Conservation (phyloP, 92 coral and sea anemone genomes). For the Desmophyllum pertusum region DNA sequence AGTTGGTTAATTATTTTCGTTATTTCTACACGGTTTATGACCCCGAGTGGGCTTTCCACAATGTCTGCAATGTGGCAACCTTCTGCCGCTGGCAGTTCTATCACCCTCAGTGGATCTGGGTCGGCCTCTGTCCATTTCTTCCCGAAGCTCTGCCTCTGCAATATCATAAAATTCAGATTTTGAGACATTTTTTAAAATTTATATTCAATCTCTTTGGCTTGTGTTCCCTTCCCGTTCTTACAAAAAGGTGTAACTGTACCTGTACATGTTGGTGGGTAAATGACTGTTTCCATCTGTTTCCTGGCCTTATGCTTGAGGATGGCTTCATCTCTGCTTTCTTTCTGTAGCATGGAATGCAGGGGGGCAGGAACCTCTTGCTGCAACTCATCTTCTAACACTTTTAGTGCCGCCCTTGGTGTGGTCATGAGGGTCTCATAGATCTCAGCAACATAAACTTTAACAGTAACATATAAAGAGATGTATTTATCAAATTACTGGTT, state of each 20-base stretch:
- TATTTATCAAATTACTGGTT: no score
- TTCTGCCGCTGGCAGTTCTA: conserved; percentile 7
- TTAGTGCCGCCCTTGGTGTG: conserved; percentile 34
- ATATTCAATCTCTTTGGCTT: no score
- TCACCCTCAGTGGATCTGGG: background rate
- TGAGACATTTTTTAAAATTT: background rate
- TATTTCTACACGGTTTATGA: background rate
- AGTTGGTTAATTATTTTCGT: background rate
- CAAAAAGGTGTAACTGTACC: no score
- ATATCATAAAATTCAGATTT: background rate
- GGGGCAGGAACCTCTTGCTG: conserved; percentile 43
- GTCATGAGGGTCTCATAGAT: conserved; percentile 32
- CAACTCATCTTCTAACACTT: conserved; percentile 30
- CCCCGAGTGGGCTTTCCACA: conserved; percentile 15
- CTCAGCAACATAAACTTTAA: conserved; percentile 52
- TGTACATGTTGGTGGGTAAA: conserved; percentile 48
- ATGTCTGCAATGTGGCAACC: conserved; percentile 16
- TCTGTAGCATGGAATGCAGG: conserved; percentile 43
- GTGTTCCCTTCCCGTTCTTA: no score
- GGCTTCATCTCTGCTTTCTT: conserved; percentile 33
- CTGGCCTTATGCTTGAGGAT: conserved; percentile 27
- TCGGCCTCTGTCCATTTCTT: background rate
- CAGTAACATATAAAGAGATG: background rate
- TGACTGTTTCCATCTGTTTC: conserved; percentile 26
- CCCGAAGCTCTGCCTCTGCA: conserved; percentile 25